Evolutionary conservation across 2,888 invertebrate genomes (phyloP), one percentile per base, ranked within the genome.

Genomic region (Fabriciana adippe): DNA sequence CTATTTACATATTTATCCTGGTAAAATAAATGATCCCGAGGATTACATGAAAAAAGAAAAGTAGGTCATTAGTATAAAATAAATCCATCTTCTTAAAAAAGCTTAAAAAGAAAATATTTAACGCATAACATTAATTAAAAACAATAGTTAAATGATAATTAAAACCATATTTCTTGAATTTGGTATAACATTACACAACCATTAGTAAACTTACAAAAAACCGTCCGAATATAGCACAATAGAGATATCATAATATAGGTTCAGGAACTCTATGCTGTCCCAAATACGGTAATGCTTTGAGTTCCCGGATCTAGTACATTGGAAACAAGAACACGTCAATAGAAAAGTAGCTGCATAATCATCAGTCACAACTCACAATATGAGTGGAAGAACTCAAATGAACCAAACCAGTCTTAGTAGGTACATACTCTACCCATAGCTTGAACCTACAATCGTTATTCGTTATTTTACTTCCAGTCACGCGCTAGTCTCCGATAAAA

Each of bases 401-500:
- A 74, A 79, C 76, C 76, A 85, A 89, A 89, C 90, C 86, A 87
- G 89, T 88, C 85, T 77, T 80, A 72, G 72, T 75, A 81, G 76
- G 79, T 81, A 79, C 70, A 65, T 72, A 71, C 73, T 73, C 62
- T 61, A 69, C 69, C 74, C 73, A 76, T 78, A 82, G 83, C 82
- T 81, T 82, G 81, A 79, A 79, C 77, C 74, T 76, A 72, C 72
- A 35, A 67, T 41, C 65, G 70, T 68, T 68, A 72, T 74, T 41
- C 65, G 70, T 68, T 68, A 72, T 74, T 78, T 68, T 77, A 75
- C 76, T 75, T 77, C 76, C 74, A 76, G 76, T 77, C 78, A 76
- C 79, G 79, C 82, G 86, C 86, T 88, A 89, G 87, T 86, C 90
- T 80, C 83, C 82, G 81, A 76, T 76, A 75, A 79, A 79, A 75